Conservation (phyloP, 2,113 vertebrate genomes). For the Thalassarche chlororhynchos region DNA sequence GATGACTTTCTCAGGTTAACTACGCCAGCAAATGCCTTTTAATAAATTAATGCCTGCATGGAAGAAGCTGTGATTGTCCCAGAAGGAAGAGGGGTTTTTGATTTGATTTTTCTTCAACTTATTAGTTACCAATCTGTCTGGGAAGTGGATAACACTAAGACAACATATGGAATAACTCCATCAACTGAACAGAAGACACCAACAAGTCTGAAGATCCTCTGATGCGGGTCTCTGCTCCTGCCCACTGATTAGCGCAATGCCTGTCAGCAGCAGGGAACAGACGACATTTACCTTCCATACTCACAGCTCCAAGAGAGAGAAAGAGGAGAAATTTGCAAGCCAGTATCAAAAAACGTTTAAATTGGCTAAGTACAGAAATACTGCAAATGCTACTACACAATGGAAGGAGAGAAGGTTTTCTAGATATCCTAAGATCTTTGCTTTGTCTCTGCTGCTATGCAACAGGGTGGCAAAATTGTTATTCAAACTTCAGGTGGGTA, state of each 20-base stretch:
- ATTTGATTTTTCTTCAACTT: background rate
- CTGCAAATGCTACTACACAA: background rate
- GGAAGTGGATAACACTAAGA: background rate
- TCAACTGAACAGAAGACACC: background rate
- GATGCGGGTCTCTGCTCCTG: background rate
- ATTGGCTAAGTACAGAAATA: background rate
- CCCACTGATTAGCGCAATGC: background rate
- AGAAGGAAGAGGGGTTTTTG: rapidly evolving
- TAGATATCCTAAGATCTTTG: background rate
- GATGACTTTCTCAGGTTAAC: background rate
- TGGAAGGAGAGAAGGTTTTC: background rate
- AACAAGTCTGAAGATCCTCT: background rate
- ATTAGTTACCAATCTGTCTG: background rate
- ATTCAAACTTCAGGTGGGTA: background rate
- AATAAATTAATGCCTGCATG: background rate
- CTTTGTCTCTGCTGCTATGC: background rate
- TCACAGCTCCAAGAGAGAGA: background rate
- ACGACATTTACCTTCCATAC: background rate
- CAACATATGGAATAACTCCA: background rate
- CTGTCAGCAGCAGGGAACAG: background rate
- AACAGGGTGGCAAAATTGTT: background rate
- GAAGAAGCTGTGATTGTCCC: background rate
- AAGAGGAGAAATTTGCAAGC: background rate
- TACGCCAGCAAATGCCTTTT: background rate
- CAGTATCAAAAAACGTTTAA: background rate